Evolutionary conservation across 2,888 invertebrate species (phyloP).

Genomic region (Apamea epomidion): DNA sequence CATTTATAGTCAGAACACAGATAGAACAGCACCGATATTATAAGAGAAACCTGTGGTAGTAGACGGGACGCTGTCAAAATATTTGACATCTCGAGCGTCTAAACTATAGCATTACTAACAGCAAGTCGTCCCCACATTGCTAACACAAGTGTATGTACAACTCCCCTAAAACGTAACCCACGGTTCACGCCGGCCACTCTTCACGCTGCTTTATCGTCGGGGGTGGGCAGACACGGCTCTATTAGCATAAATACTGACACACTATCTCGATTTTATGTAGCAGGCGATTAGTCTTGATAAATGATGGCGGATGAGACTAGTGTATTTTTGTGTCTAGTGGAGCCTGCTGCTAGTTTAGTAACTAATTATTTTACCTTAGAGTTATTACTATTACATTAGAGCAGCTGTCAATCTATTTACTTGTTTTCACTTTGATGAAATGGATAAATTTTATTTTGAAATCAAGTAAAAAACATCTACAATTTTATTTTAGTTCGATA

Average conservation of each 20-base stretch:
- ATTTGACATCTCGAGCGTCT: background rate
- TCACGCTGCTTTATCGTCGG: constrained; percentile 54
- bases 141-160: constrained; percentile 8
- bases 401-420: background rate
- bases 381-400: background rate
- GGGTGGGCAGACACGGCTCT: constrained; percentile 39
- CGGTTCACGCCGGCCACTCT: constrained; percentile 41
- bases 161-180: constrained; percentile 20
- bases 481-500: background rate
- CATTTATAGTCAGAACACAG: background rate
- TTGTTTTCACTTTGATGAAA: background rate
- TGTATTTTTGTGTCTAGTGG: background rate
- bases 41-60: background rate
- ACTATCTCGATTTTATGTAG: constrained; percentile 44
- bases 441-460: background rate
- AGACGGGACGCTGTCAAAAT: background rate
- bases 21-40: background rate
- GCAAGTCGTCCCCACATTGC: background rate
- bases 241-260: constrained; percentile 53
- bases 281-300: constrained; percentile 36
- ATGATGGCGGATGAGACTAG: constrained; percentile 1
- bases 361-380: background rate
- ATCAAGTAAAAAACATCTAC: background rate
- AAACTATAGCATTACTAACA: constrained; percentile 9
- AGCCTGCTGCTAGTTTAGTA: background rate